Percentiles rank a stretch among this genome's conserved stretches.
Evolutionary conservation across 2,888 invertebrate species (phyloP).

Genomic region (Atrina japonica): DNA sequence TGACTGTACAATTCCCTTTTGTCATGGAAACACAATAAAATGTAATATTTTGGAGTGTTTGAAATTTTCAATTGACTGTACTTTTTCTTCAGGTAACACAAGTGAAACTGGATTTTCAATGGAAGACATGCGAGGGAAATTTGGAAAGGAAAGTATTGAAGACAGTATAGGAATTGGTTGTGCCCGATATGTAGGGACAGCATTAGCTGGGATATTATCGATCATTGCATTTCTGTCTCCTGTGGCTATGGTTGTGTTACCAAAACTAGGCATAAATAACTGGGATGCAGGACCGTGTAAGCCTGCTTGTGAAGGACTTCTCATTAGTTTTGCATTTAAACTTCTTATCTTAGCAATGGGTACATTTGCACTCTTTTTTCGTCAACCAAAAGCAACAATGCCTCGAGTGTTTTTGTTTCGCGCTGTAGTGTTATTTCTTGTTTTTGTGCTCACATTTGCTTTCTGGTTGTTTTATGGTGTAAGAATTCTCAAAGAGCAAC

Average conservation of each 20-base stretch:
- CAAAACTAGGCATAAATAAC: slow-evolving; percentile 88
- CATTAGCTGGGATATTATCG: slow-evolving; percentile 89
- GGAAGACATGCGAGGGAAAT: slow-evolving; percentile 88
- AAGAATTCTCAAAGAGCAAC: slow-evolving; percentile 84
- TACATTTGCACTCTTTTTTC: slow-evolving; percentile 94
- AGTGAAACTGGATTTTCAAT: slow-evolving; percentile 97
- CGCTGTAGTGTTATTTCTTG: slow-evolving; percentile 92
- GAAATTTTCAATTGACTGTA: not conserved
- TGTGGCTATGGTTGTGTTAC: slow-evolving; percentile 95
- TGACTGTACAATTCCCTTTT: no score
- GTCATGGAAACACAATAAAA: not conserved
- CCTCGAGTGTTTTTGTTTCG: slow-evolving; percentile 95
- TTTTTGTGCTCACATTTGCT: slow-evolving; percentile 95
- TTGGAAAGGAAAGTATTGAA: slow-evolving; percentile 75
- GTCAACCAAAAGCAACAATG: slow-evolving; percentile 91
- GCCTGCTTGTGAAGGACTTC: slow-evolving; percentile 87
- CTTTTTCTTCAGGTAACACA: slow-evolving; percentile 86
- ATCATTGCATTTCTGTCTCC: slow-evolving; percentile 94
- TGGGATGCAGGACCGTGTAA: slow-evolving; percentile 69
- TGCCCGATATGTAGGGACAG: slow-evolving; percentile 88
- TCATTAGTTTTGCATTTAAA: slow-evolving; percentile 95
- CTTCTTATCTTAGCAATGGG: slow-evolving; percentile 93
- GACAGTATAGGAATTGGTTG: slow-evolving; percentile 76
- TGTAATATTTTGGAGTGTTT: not conserved
- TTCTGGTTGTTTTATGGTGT: slow-evolving; percentile 99